Base-by-base conservation (phyloP, 2,888 invertebrate species). In the Neoitamus cyanurus region DNA sequence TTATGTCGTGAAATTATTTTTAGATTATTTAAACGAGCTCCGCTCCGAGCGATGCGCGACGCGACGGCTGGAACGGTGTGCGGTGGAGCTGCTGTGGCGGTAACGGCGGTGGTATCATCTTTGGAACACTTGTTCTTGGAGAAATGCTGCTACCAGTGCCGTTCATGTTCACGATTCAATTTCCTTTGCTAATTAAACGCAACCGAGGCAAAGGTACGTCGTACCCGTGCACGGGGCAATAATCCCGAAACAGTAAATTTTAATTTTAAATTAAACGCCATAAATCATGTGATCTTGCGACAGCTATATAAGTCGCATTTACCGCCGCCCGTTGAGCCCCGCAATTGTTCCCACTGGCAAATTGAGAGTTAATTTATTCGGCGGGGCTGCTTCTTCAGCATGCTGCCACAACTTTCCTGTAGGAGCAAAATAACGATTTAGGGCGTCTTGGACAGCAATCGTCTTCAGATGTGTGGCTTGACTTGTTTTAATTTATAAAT, bases 1-100 rank as follows among this genome's bases (percentile, higher is more conserved):
- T 78, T 48, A 78, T 78, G 78, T 78, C 78, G 78, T 48, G 48
- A 78, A 78, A 78, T 78, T 78, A 78, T 78, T 78, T 78, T 78
- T 78, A 78, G 78, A 78, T 78, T 78, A 78, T 28, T 78, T 48
- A 42, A 42, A 48, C 78, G 46, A 25, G 70, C 30, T 31, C 31
- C 30, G 37, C 11, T 58, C 20, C 25, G 75, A 25, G 75, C 42
- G 73, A 34, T 15, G 20, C 31, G 37, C 75, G 75, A 34, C 31
- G 37, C 75, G 75, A 34, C 34, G 25, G 36, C 20, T n/a, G 75
- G 15, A 15, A 37, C 25, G 20, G 73, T 1, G 48, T 7, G 37
- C 37, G 37, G 37, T 37, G 37, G 31, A 31, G 7, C 6, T 37
- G 15, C 9, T 37, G 15, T 3, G 15, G 6, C 0, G 7, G 20